Base-by-base conservation (phyloP, 2,113 vertebrate species). In the Sphaerodactylus townsendi region DNA sequence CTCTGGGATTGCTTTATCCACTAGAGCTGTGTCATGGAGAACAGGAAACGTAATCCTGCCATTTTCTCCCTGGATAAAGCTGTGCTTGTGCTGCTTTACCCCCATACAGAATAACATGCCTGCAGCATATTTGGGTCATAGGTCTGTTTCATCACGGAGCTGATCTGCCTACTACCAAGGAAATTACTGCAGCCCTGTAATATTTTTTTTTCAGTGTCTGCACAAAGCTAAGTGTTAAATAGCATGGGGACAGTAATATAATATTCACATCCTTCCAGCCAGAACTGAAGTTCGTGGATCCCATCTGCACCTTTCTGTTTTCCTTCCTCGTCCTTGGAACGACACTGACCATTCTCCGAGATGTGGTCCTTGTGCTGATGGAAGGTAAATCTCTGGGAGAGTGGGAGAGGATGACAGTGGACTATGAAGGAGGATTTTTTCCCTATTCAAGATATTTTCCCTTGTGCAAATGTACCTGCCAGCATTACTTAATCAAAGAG, bases 271-370 rank as follows among this genome's bases (percentile, higher is more conserved):
- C 21, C 21, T 71, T 85, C 33, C 92, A 99, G 98, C 98, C 97
- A 0, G 96, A 98, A 87, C 98, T 96, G 79, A 99, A 98, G 91
- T 96, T 86, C 0, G 92, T 97, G n/a, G 98, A 99, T 92, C 98
- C 97, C 4, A 95, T 98, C 89, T 99, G 98, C 84, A 99, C 97
- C 35, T 98, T 99, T 94, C 90, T 99, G 73, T 99, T 99, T 94
- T 99, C 98, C 0, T 46, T 94, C 0, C 92, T 99, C 50, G 97
- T 99, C 71, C 89, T 99, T 77, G 97, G 92, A n/a, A 98, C 98
- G 0, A 98, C 98, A 0, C 48, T 97, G 85, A 96, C 96, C 69
- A 96, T 98, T 93, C 94, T 97, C 15, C 97, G 96, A 1, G 98
- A 98, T 0, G 96, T 98, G 62, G 91, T 98, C 85, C 95, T 97